Conservation (phyloP, 1,140 invertebrate species). For the Cheumatopsyche charites region DNA sequence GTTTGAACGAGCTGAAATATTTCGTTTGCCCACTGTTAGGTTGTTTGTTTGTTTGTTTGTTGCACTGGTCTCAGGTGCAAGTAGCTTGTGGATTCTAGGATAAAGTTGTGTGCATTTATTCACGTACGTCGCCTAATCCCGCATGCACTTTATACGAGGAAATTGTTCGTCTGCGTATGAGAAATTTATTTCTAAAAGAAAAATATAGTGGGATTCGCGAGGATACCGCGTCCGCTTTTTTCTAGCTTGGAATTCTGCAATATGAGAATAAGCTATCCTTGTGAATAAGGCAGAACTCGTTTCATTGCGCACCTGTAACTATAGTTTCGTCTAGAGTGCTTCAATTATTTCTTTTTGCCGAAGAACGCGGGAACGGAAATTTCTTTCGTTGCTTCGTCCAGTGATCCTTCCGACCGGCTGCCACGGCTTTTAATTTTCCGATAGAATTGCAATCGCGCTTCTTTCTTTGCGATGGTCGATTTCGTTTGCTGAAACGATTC, state of each 20-base stretch:
- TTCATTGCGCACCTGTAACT: constrained; percentile 10
- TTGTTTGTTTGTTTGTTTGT: neutral
- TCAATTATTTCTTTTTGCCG: neutral
- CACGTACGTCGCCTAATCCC: neutral
- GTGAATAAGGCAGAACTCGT: constrained; percentile 13
- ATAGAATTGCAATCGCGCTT: neutral
- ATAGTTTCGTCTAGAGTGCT: neutral
- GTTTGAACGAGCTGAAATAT: too few relatives aligned
- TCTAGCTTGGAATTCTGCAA: constrained; percentile 4
- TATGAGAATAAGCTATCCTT: constrained; percentile 1
- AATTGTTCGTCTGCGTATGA: neutral
- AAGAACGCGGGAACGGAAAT: neutral
- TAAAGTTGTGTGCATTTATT: constrained; percentile 6
- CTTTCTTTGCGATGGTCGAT: too few relatives aligned
- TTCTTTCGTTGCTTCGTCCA: too few relatives aligned
- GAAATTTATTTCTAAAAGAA: constrained; percentile 3
- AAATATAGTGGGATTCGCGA: neutral
- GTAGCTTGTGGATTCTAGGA: neutral
- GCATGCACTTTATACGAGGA: neutral
- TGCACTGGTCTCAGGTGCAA: neutral
- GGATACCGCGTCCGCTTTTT: constrained; percentile 12
- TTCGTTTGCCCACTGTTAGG: neutral
- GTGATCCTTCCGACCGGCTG: too few relatives aligned
- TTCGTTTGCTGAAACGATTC: neutral
- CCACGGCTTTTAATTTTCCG: too few relatives aligned